These are phyloP conservation scores for Brachyptera risi DNA, from an alignment of 2,888 invertebrate species.

Conservation along the genomic window DNA sequence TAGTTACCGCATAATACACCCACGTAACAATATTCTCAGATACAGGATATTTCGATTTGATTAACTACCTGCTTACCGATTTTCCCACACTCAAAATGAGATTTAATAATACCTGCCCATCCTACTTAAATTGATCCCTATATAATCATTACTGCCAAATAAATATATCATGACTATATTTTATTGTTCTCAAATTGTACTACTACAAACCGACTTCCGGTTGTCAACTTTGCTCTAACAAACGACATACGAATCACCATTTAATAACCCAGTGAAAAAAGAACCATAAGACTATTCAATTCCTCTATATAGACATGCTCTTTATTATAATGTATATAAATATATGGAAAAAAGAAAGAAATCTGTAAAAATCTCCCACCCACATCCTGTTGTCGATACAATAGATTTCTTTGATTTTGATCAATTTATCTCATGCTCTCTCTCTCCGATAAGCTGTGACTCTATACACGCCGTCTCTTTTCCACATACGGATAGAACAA, in stretches of 20 bases:
- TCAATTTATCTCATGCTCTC: background rate
- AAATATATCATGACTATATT: constrained; percentile 10
- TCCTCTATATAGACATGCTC: background rate
- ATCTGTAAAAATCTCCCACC: constrained; percentile 2
- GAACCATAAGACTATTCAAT: constrained; percentile 6
- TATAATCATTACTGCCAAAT: constrained; percentile 23
- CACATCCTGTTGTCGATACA: constrained; percentile 12
- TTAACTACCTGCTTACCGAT: background rate
- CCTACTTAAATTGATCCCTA: constrained; percentile 14
- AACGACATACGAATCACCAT: constrained; percentile 29
- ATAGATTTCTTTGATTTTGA: constrained; percentile 1
- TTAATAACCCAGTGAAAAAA: constrained; percentile 29
- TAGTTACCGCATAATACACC: too few relatives aligned
- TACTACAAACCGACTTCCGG: too few relatives aligned
- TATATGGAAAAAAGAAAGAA: too few relatives aligned
- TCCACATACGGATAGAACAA: background rate
- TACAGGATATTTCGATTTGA: background rate
- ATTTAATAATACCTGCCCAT: background rate
- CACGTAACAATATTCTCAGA: background rate
- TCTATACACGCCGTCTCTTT: background rate
- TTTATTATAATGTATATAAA: background rate
- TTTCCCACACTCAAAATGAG: constrained; percentile 1
- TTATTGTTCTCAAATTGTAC: background rate
- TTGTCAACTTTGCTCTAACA: constrained; percentile 30
- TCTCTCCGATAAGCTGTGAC: too few relatives aligned